Base-by-base conservation (phyloP, 2,113 vertebrate genomes). In the Orthonyx spaldingii region DNA sequence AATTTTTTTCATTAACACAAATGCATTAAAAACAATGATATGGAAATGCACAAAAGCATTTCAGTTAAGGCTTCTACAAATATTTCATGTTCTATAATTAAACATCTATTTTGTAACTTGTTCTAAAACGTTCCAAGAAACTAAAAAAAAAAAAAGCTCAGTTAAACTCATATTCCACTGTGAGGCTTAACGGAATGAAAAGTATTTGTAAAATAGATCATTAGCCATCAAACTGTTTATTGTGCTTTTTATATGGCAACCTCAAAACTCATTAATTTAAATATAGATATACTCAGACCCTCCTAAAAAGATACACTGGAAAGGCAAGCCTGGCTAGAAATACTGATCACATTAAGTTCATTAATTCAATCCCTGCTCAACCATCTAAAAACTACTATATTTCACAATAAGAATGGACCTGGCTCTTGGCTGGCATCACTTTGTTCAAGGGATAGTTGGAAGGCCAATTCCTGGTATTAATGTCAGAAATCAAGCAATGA, bases 21-120 rank as follows among this genome's bases (percentile, higher is more conserved):
- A 87, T 77, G 63, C 47, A 80, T 88, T 76, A 69, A 86, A 91
- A 83, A 83, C 82, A 89, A 64, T 28, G 11, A 72, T 49, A 85
- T 28, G 21, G 85, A 93, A 95, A 96, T 7, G 41, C 84, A 83
- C 65, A 72, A 60, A 84, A 26, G 63, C 87, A 79, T 95, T 90
- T 90, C 77, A 85, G 46, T 96, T 97, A 96, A 96, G 94, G 96
- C 95, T 93, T 87, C 94, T 95, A 87, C 61, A 92, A 61, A 79
- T 82, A 71, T 2, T 80, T 18, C 33, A 79, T 44, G 19, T 87
- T 87, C 55, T 86, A 63, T 63, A 90, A 84, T 76, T 60, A 71
- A 82, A 83, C 53, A 71, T 30, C 26, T 78, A 3, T 64, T 90
- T 66, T 69, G 41, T 93, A 90, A 93, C n/a, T 60, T 0, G 0